Base-by-base conservation (phyloP, 1,140 invertebrate species). In the Polyergus mexicanus region DNA sequence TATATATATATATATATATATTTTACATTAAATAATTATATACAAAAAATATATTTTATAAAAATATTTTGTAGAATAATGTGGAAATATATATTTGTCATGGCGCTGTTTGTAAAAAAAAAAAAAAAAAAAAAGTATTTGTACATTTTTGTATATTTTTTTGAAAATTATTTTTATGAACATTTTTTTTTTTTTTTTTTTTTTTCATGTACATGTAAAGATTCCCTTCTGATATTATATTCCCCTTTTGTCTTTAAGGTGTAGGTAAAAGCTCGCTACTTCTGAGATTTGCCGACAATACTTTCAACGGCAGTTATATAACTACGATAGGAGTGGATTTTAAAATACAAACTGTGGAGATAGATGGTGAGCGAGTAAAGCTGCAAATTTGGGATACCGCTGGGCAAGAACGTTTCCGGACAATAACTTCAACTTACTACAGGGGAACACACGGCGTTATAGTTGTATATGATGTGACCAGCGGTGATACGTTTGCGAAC, bases 261-360 rank as follows among this genome's bases (percentile, higher is more conserved):
- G 99, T 99, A 88, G 99, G 99, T 65, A 99, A 99, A 95, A 99
- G 99, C 95, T 99, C 99, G 92, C 96, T 99, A 47, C 96, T 99
- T n/a, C 95, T 99, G 77, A 96, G 99, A 86, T 99, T 99, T 95
- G 98, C 99, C 47, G 99, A 99, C 94, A 99, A 99, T 95, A 99
- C 98, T 85, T 99, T 99, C 94, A 98, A 98, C 92, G 98, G 99
- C 85, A 99, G 98, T 96, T 99, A 99, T 93, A 99, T 99, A 93
- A 99, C 99, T 56, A 99, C 99, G 38, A 99, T 99, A 95, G 99
- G 99, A 77, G 99, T 99, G 47, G 99, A 99, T 96, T 99, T 99
- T 95, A 99, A 99, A 97, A 99, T 99, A 92, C 96, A 99, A 92
- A 99, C 99, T 85, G 97, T 99, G 87, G 97, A 98, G 91, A 97